These are phyloP conservation scores for Zosterops borbonicus DNA, from an alignment of 2,113 vertebrate species.

Conservation along the genomic window DNA sequence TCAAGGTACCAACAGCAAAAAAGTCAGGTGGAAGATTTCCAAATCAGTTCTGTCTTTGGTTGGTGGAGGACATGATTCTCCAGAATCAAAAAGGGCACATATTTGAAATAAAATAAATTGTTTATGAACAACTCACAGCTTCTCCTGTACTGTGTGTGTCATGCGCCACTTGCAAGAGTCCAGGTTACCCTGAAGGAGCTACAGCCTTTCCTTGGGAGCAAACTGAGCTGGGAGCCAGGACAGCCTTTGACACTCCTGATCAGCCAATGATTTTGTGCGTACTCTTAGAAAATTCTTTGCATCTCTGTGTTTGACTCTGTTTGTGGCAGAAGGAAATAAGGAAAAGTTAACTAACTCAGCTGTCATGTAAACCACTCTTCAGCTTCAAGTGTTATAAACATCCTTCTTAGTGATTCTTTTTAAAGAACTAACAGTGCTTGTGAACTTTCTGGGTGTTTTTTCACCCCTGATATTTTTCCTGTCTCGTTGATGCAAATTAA, in stretches of 20 bases:
- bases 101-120: conserved; percentile 74
- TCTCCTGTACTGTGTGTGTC: not conserved
- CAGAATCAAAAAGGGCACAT: conserved; percentile 77
- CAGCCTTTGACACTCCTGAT: not conserved
- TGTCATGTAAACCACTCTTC: not conserved
- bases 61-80: conserved; percentile 62
- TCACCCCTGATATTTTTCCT: not conserved
- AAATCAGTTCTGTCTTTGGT: conserved; percentile 56
- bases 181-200: not conserved
- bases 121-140: conserved; percentile 58
- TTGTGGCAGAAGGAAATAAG: not conserved
- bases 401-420: not conserved
- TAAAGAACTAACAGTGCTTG: not conserved
- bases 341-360: not conserved
- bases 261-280: accelerated
- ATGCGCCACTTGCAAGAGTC: not conserved
- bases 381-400: not conserved
- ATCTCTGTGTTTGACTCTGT: not conserved
- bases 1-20: conserved; percentile 11
- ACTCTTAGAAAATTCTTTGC: not conserved
- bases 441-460: not conserved
- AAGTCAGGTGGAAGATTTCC: conserved; percentile 49
- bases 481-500: not conserved
- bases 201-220: not conserved
- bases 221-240: not conserved